Base-by-base conservation (phyloP, 2,888 invertebrate genomes). In the Lasiommata megera region DNA sequence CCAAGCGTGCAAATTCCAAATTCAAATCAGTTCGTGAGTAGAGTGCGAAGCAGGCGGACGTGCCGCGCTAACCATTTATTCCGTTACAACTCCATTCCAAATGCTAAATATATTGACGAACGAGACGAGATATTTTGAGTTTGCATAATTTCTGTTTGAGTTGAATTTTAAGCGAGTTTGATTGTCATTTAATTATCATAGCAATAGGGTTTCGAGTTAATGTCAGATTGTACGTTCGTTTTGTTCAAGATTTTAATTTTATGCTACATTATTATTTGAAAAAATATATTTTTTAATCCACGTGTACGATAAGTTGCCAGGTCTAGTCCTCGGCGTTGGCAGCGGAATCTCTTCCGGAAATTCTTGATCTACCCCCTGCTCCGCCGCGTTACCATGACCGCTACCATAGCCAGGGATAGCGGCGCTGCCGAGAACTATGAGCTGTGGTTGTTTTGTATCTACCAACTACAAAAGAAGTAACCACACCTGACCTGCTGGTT, bases 21-120 rank as follows among this genome's bases (percentile, higher is more conserved):
- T 88, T 87, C 83, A 88, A 88, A 88, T 86, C 86, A 88, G 83
- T 86, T 84, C 86, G 87, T 86, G 87, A 87, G 83, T 74, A 53
- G 85, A 76, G 82, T 87, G 80, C 79, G 77, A 79, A 87, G 78
- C 69, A 76, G 61, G 74, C 74, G 79, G 84, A 88, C 86, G 85
- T 87, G 86, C 79, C 71, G 70, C 69, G 72, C 74, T 75, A 76
- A 76, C 76, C 79, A 79, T 82, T 86, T 82, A 82, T 84, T 84
- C 82, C 81, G 82, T 82, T 82, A 83, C 83, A 79, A 81, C 79
- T 82, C 77, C 75, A 76, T 81, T 82, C 71, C 73, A 77, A 82
- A 86, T 86, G 81, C 80, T 80, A 84, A 86, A 87, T 84, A 84
- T 77, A 80, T 80, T 77, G 80, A 75, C 76, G 82, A 82, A 83